phyloP scores from a whole-genome alignment of 2,888 invertebrate species.

The Mesorhabditis belari region DNA sequence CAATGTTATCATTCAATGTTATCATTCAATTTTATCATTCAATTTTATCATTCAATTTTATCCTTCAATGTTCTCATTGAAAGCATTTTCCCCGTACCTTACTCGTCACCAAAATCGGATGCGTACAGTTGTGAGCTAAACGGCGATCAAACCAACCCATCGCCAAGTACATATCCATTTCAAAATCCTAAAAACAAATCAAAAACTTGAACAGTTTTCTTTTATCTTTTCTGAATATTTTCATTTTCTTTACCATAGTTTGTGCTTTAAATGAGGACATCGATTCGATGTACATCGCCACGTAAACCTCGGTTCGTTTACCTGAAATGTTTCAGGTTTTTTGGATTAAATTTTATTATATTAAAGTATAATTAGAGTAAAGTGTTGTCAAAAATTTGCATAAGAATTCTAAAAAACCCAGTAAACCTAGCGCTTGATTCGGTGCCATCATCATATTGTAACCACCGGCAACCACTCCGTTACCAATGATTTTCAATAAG shows the following conservation, averaged over 20 bases:
- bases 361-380: not conserved
- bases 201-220: not conserved
- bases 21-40: too few species aligned
- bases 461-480: slow-evolving; percentile 45
- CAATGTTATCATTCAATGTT: too few species aligned
- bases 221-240: not conserved
- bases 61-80: slow-evolving; percentile 15
- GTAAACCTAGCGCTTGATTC: slow-evolving; percentile 33
- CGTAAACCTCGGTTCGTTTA: slow-evolving; percentile 41
- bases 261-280: slow-evolving; percentile 53
- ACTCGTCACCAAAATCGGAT: slow-evolving; percentile 49
- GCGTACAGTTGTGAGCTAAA: slow-evolving; percentile 50
- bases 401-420: not conserved
- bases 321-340: slow-evolving; percentile 24
- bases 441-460: slow-evolving; percentile 52
- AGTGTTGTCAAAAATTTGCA: too few species aligned
- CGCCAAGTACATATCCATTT: slow-evolving; percentile 52
- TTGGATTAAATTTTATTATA: not conserved
- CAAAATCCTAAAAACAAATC: slow-evolving; percentile 38
- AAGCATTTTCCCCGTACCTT: slow-evolving; percentile 14
- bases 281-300: slow-evolving; percentile 52
- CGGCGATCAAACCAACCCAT: slow-evolving; percentile 52
- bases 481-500: slow-evolving; percentile 41
- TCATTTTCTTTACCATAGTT: slow-evolving; percentile 39
- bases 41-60: too few species aligned